A percentile compares a stretch with the other conserved stretches of the same genome.
phyloP scores from a whole-genome alignment of 1,140 invertebrate species.

The Pissodes strobi region DNA sequence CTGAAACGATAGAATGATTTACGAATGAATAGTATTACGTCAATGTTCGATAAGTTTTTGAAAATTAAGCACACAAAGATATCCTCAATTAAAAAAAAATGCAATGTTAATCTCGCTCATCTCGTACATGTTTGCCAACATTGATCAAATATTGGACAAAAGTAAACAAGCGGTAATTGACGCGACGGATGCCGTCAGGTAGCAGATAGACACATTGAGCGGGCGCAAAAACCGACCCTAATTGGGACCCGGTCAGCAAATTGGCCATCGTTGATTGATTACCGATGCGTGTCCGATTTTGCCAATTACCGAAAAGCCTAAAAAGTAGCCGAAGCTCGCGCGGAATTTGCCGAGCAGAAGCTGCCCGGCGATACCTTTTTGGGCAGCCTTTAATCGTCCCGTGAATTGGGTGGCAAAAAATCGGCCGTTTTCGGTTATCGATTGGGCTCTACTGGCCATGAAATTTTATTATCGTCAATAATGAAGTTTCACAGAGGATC shows the following conservation, averaged over 20 bases:
- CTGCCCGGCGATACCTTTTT: background rate
- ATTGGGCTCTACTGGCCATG: conserved; percentile 6
- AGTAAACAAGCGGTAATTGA: conserved; percentile 27
- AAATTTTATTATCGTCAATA: too few relatives aligned
- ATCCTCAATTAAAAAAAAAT: too few relatives aligned
- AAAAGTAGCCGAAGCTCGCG: conserved; percentile 12
- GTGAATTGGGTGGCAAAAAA: conserved; percentile 18
- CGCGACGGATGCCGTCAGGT: conserved; percentile 19
- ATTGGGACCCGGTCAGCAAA: conserved; percentile 18
- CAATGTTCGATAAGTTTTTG: too few relatives aligned
- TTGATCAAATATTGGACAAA: conserved; percentile 16
- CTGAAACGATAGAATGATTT: too few relatives aligned
- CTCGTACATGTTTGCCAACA: background rate
- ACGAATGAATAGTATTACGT: too few relatives aligned
- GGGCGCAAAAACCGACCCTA: conserved; percentile 13
- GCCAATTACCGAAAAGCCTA: conserved; percentile 20
- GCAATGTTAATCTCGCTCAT: too few relatives aligned
- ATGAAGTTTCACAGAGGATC: too few relatives aligned
- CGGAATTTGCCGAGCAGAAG: conserved; percentile 6
- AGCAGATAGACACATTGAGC: conserved; percentile 14
- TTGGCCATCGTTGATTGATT: conserved; percentile 24
- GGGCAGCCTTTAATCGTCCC: conserved; percentile 14
- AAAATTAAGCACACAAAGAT: too few relatives aligned
- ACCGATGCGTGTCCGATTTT: conserved; percentile 20
- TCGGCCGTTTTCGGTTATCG: conserved; percentile 1